phyloP scores from a whole-genome alignment of 2,888 invertebrate species.

The Chrysotoxum bicinctum region DNA sequence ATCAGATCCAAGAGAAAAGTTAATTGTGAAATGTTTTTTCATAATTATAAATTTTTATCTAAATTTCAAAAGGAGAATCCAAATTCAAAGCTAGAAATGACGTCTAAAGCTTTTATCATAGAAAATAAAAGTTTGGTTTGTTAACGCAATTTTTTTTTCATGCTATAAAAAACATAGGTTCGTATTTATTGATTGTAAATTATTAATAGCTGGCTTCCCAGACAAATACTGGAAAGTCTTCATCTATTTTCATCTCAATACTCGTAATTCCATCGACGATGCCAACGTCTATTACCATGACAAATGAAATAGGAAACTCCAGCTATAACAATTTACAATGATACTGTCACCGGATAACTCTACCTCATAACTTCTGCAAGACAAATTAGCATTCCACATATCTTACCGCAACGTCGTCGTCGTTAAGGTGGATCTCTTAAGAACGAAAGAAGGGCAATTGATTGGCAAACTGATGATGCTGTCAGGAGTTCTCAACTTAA shows the following conservation, averaged over 20 bases:
- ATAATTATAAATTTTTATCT: too few relatives aligned
- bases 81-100: too few relatives aligned
- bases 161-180: too few relatives aligned
- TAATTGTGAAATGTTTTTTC: too few relatives aligned
- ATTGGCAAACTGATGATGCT: conserved; percentile 35
- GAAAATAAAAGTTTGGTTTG: too few relatives aligned
- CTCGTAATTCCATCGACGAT: neutral
- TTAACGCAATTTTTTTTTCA: too few relatives aligned
- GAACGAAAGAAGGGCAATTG: conserved; percentile 28
- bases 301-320: conserved; percentile 19
- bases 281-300: conserved; percentile 11
- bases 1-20: too few relatives aligned
- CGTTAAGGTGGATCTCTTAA: neutral
- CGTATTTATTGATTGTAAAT: neutral
- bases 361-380: neutral
- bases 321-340: conserved; percentile 10
- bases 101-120: too few relatives aligned
- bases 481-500: conserved; percentile 44
- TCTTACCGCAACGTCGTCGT: conserved; percentile 1
- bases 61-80: too few relatives aligned
- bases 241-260: neutral
- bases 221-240: neutral
- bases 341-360: conserved; percentile 13
- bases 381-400: conserved; percentile 34
- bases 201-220: neutral